phyloP scores from a whole-genome alignment of 2,888 invertebrate genomes.

The Temnothorax rugatulus region DNA sequence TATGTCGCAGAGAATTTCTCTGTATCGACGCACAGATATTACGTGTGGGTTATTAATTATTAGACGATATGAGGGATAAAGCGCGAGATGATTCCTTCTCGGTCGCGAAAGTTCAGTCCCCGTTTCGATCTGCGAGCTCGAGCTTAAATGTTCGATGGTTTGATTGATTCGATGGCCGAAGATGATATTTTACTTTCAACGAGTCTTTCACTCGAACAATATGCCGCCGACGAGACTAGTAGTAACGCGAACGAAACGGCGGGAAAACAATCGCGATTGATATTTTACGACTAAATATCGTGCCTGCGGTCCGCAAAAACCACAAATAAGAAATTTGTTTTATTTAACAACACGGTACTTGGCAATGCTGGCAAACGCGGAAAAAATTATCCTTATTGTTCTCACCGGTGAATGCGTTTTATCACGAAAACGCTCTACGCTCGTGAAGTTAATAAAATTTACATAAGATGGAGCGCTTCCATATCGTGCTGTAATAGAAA shows the following conservation, averaged over 20 bases:
- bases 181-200: constrained; percentile 67
- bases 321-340: constrained; percentile 22
- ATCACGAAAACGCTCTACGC: neutral
- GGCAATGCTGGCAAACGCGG: neutral
- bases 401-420: neutral
- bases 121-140: constrained; percentile 31
- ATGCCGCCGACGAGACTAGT: constrained; percentile 15
- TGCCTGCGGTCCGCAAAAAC: neutral
- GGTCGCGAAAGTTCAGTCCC: constrained; percentile 63
- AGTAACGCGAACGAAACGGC: neutral
- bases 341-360: neutral
- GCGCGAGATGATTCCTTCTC: neutral
- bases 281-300: neutral
- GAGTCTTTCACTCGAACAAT: constrained; percentile 60
- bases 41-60: constrained; percentile 16
- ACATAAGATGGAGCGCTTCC: neutral
- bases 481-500: neutral
- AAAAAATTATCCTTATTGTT: neutral
- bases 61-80: neutral
- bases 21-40: neutral
- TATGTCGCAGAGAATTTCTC: constrained; percentile 25
- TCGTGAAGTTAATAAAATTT: neutral
- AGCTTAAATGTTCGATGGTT: constrained; percentile 48
- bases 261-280: neutral
- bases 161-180: constrained; percentile 57